Conservation (phyloP, 2,888 invertebrate genomes). For the Saturnia pavonia region DNA sequence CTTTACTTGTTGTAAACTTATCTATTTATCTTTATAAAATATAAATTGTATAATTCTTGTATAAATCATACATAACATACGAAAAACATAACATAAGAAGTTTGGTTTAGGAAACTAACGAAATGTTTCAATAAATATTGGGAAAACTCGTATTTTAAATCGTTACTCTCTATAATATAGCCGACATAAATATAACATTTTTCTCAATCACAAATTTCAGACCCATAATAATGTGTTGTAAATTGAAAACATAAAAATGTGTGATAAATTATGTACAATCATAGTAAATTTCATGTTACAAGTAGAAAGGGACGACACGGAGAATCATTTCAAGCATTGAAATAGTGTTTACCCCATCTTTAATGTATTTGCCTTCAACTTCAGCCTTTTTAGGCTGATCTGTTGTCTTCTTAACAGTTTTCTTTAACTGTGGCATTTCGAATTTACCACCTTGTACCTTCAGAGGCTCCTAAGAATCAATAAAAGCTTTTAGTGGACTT, state of each 20-base stretch:
- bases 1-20: too few species aligned
- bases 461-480: constrained; percentile 74
- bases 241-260: constrained; percentile 17
- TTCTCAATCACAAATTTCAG: background rate
- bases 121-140: too few species aligned
- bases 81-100: too few species aligned
- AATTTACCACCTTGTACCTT: constrained; percentile 74
- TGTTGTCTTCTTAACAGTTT: constrained; percentile 66
- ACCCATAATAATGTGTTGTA: constrained; percentile 16
- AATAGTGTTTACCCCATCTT: constrained; percentile 63
- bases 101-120: too few species aligned
- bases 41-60: too few species aligned
- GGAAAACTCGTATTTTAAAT: too few species aligned
- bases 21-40: too few species aligned
- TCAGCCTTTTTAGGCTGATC: constrained; percentile 66
- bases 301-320: constrained; percentile 48
- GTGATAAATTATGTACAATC: constrained; percentile 14
- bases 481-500: constrained; percentile 53
- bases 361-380: constrained; percentile 34
- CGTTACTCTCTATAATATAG: background rate
- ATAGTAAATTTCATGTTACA: constrained; percentile 25
- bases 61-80: too few species aligned
- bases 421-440: constrained; percentile 75
- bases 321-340: constrained; percentile 36
- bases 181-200: background rate